Conservation (phyloP, 2,797 vertebrate genomes). For the Chelmon rostratus region DNA sequence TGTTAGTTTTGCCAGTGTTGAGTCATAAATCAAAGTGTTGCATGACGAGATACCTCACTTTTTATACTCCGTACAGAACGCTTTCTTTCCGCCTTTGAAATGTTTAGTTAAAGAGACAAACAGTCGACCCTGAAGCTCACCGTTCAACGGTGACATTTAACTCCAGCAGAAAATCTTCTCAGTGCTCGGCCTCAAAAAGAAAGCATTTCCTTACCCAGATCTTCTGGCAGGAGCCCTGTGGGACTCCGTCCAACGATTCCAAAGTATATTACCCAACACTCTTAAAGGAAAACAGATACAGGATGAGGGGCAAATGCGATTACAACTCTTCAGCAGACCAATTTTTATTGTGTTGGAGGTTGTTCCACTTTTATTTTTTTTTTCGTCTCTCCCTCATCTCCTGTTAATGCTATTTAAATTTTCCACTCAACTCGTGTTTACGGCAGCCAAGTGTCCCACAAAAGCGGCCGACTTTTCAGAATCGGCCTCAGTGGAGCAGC, state of each 20-base stretch:
- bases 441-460: constrained; percentile 61
- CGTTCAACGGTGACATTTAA: constrained; percentile 30
- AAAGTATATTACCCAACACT: constrained; percentile 77
- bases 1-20: too few relatives aligned
- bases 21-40: too few relatives aligned
- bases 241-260: constrained; percentile 70
- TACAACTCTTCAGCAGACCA: constrained; percentile 62
- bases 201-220: constrained; percentile 64
- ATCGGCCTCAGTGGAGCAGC: constrained; percentile 13
- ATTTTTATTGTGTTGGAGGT: constrained; percentile 65
- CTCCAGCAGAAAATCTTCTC: constrained; percentile 55
- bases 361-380: constrained; percentile 24
- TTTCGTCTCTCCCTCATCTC: constrained; percentile 42
- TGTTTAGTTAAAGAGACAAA: constrained; percentile 1
- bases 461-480: constrained; percentile 47
- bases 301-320: constrained; percentile 63
- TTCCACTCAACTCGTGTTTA: constrained; percentile 69
- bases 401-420: constrained; percentile 71
- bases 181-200: constrained; percentile 38
- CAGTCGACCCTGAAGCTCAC: neutral
- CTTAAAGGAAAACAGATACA: constrained; percentile 79
- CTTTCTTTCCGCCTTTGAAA: neutral
- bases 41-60: neutral
- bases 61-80: too few relatives aligned
- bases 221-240: constrained; percentile 55